Percentiles rank a stretch among this genome's conserved stretches.
These are phyloP conservation scores for Callospermophilus lateralis DNA, from an alignment of 2,113 vertebrate species.

Conservation along the genomic window DNA sequence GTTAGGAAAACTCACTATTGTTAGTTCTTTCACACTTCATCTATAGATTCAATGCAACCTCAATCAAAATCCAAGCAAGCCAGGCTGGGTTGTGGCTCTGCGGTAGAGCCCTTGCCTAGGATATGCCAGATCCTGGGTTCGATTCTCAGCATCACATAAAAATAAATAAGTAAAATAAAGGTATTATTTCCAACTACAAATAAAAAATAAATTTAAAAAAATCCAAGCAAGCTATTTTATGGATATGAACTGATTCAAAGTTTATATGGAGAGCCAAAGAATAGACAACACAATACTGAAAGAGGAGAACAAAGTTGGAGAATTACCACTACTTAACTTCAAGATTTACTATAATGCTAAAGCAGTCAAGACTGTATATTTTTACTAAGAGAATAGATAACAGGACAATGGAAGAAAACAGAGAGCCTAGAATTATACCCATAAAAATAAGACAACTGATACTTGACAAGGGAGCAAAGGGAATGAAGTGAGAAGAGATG, in stretches of 20 bases:
- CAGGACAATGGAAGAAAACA: not conserved
- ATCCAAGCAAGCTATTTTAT: not conserved
- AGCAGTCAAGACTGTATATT: not conserved
- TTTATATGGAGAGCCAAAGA: not conserved
- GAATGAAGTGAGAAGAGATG: not conserved
- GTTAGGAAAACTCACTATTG: too few relatives aligned
- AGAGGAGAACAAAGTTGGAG: not conserved
- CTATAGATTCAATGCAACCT: not conserved
- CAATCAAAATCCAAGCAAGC: not conserved
- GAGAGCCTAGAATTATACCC: not conserved
- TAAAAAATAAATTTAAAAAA: not conserved
- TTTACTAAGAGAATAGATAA: not conserved
- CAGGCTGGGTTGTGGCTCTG: too few relatives aligned
- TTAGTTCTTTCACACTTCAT: not conserved
- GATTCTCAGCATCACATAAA: too few relatives aligned
- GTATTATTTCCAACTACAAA: too few relatives aligned
- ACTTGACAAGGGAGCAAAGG: not conserved
- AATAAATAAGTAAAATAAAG: too few relatives aligned
- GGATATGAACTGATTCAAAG: not conserved
- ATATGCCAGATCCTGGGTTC: too few relatives aligned
- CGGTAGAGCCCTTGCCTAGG: too few relatives aligned
- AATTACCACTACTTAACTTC: not conserved
- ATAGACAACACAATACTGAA: not conserved
- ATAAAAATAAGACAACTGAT: not conserved
- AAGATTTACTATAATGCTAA: not conserved